A percentile compares a stretch with the other conserved stretches of the same genome.
Conservation (phyloP, 2,113 vertebrate species). For the Oryzias woworae region DNA sequence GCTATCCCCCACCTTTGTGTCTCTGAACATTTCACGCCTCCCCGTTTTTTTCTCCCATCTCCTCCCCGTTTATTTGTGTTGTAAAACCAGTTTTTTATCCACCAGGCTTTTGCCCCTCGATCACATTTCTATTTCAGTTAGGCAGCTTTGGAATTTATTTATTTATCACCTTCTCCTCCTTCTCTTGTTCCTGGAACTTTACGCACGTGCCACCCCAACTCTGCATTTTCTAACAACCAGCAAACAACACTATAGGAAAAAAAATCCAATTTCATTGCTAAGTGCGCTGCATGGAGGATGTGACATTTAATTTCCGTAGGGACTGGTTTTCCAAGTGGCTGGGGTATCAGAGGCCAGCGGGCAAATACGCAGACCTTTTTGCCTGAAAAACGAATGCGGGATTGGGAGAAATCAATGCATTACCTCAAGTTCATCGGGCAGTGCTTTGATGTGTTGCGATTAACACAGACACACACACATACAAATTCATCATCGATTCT, state of each 20-base stretch:
- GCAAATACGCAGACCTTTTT: constrained; percentile 40
- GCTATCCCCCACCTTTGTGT: too few species aligned
- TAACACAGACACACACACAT: constrained; percentile 16
- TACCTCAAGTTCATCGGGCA: constrained; percentile 42
- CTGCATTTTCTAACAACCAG: constrained; percentile 41
- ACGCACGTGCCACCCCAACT: constrained; percentile 17
- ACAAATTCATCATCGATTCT: constrained; percentile 39
- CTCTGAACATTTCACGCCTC: neutral
- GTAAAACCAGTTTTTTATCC: constrained; percentile 11
- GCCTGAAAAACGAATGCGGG: constrained; percentile 9
- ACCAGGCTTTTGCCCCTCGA: constrained; percentile 27
- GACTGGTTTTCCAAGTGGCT: constrained; percentile 42
- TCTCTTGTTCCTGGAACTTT: constrained; percentile 27
- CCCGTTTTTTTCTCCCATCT: neutral
- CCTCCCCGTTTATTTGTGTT: constrained; percentile 4
- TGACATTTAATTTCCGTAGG: constrained; percentile 66
- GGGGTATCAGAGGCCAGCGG: constrained; percentile 30
- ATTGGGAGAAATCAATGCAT: constrained; percentile 44
- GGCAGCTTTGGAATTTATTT: constrained; percentile 26
- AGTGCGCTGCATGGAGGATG: constrained; percentile 54
- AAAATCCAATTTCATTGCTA: constrained; percentile 67
- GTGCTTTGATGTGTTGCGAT: constrained; percentile 36
- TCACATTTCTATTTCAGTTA: constrained; percentile 46
- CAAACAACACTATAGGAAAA: constrained; percentile 32
- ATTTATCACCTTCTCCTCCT: neutral